A percentile compares a stretch with the other conserved stretches of the same genome.
These are phyloP conservation scores for Eurypyga helias DNA, from an alignment of 2,113 vertebrate genomes.

Conservation along the genomic window DNA sequence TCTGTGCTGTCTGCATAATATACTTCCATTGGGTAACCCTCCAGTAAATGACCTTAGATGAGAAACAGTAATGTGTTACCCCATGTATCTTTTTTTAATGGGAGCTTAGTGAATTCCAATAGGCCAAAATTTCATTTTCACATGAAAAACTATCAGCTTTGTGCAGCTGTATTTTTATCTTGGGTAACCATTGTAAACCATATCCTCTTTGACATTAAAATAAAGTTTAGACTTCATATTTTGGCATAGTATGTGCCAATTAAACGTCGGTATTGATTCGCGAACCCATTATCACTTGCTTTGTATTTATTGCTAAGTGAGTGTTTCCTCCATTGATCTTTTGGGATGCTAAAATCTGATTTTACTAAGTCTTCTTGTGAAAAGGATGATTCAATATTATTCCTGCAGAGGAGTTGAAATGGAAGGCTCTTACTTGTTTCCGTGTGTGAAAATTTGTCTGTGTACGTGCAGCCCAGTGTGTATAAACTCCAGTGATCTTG, in stretches of 20 bases:
- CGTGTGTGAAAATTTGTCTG: not conserved
- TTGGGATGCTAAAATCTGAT: not conserved
- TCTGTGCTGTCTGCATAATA: not conserved
- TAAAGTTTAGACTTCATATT: not conserved
- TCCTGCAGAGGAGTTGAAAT: constrained; percentile 22
- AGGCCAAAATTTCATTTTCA: not conserved
- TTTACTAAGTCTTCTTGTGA: not conserved
- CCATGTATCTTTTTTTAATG: not conserved
- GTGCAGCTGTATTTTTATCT: not conserved
- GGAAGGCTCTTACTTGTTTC: not conserved
- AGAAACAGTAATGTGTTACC: not conserved
- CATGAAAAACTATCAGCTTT: not conserved
- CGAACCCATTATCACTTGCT: not conserved
- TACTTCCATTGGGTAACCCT: not conserved
- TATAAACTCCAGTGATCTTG: not conserved
- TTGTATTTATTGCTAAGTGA: not conserved
- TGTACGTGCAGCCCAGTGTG: not conserved
- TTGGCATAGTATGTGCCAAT: not conserved
- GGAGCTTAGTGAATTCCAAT: not conserved
- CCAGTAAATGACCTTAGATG: not conserved
- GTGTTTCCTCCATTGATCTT: not conserved
- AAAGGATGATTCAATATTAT: not conserved
- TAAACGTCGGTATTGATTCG: not conserved
- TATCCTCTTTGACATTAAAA: not conserved
- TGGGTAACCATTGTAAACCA: not conserved